These are phyloP conservation scores for Thymelicus sylvestris DNA, from an alignment of 2,888 invertebrate species.

Conservation along the genomic window DNA sequence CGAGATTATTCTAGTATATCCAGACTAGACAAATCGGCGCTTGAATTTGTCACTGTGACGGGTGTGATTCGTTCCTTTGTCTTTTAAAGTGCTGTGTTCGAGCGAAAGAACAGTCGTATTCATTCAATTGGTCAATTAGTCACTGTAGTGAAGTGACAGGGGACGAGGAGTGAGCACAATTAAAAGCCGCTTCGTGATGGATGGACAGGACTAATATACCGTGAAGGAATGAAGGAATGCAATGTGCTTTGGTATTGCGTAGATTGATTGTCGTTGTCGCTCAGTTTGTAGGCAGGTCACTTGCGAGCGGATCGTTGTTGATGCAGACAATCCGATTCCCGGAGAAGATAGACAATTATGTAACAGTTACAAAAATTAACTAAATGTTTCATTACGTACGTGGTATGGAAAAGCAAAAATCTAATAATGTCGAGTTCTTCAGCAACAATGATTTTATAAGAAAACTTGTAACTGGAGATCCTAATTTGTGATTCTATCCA, in stretches of 20 bases:
- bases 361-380: too few species aligned
- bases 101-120: conserved; percentile 4
- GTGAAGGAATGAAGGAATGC: conserved; percentile 4
- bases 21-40: too few species aligned
- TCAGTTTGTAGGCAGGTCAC: too few species aligned
- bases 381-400: too few species aligned
- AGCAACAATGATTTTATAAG: too few species aligned
- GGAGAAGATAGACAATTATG: neutral
- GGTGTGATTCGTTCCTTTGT: neutral
- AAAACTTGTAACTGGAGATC: too few species aligned
- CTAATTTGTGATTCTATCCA: too few species aligned
- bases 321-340: neutral
- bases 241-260: conserved; percentile 6
- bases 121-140: conserved; percentile 30
- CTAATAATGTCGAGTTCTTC: too few species aligned
- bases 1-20: too few species aligned
- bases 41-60: neutral
- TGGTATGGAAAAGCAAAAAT: too few species aligned
- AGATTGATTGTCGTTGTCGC: conserved; percentile 1
- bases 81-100: conserved; percentile 1
- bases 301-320: too few species aligned
- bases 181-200: conserved; percentile 26
- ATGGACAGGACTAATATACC: conserved; percentile 27
- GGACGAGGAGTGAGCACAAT: conserved; percentile 25
- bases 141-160: conserved; percentile 26